A percentile compares a stretch with the other conserved stretches of the same genome.
Evolutionary conservation across 2,888 invertebrate genomes (phyloP).

Genomic region (Apamea crenata): DNA sequence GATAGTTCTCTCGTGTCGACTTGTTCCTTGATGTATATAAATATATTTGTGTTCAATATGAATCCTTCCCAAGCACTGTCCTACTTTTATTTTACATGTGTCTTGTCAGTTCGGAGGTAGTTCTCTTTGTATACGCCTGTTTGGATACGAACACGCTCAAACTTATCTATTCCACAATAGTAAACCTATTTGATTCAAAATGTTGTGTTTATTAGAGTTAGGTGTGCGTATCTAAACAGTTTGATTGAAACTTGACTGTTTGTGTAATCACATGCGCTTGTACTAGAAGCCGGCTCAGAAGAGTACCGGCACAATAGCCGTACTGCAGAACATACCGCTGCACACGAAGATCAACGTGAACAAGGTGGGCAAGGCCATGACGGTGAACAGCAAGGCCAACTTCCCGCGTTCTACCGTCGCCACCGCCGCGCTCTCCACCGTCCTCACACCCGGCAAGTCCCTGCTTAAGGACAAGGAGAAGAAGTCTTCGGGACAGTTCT

Average conservation of each 20-base stretch:
- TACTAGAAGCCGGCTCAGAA: conserved; percentile 79
- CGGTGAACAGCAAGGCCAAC: conserved; percentile 81
- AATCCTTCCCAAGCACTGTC: conserved; percentile 47
- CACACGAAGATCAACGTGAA: conserved; percentile 83
- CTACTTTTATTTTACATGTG: conserved; percentile 43
- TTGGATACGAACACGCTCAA: conserved; percentile 28
- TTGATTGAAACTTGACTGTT: neutral
- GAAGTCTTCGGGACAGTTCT: conserved; percentile 85
- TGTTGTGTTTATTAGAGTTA: conserved; percentile 1
- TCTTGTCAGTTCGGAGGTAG: conserved; percentile 41
- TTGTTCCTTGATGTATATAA: conserved; percentile 52
- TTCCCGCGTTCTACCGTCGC: conserved; percentile 78
- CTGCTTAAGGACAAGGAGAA: conserved; percentile 95
- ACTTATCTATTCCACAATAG: neutral
- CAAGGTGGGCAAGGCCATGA: conserved; percentile 88
- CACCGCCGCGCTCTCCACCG: conserved; percentile 79
- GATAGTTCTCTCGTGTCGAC: conserved; percentile 50
- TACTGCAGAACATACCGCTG: conserved; percentile 86
- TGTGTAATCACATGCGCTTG: conserved; percentile 32
- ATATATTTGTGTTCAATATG: conserved; percentile 61
- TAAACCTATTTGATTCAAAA: neutral
- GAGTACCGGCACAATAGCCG: conserved; percentile 80
- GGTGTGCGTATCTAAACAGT: conserved; percentile 33
- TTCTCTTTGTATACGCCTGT: conserved; percentile 35
- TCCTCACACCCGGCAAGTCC: conserved; percentile 90